Conservation (phyloP, 2,888 invertebrate genomes). For the Rhogogaster chlorosoma region DNA sequence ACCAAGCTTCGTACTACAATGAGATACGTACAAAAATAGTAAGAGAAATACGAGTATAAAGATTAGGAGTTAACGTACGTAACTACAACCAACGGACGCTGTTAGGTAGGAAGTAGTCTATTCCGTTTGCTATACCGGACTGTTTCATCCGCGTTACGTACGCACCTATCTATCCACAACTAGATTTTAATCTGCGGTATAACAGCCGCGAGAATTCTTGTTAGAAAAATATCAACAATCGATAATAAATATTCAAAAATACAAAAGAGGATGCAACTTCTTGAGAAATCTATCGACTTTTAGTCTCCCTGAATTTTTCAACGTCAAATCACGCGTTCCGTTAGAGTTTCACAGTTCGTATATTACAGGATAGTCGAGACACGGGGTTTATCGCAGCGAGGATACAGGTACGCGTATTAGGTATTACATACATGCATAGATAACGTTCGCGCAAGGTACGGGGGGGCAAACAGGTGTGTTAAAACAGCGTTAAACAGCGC, state of each 20-base stretch:
- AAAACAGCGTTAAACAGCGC: slow-evolving; percentile 38
- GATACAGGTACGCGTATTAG: not conserved
- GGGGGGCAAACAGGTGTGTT: not conserved
- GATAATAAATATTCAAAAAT: not conserved
- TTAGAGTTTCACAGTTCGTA: too few species aligned
- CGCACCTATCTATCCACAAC: not conserved
- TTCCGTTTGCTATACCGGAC: not conserved
- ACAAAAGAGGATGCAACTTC: too few species aligned
- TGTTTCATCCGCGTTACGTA: not conserved
- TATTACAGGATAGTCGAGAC: too few species aligned
- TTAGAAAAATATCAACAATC: not conserved
- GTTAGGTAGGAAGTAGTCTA: slow-evolving; percentile 17
- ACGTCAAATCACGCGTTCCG: too few species aligned
- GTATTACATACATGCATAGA: not conserved
- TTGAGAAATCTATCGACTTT: too few species aligned
- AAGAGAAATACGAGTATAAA: not conserved
- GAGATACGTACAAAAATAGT: not conserved
- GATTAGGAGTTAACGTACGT: not conserved
- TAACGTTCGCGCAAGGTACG: not conserved
- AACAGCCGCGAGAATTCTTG: too few species aligned
- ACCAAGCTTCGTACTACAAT: not conserved
- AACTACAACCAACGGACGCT: not conserved
- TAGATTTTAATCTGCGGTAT: not conserved
- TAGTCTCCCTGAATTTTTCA: too few species aligned
- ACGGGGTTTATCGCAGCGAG: too few species aligned